Percentiles rank a stretch among this genome's conserved stretches.
Evolutionary conservation across 2,113 vertebrate species (phyloP).

Genomic region (Erythrolamprus reginae): DNA sequence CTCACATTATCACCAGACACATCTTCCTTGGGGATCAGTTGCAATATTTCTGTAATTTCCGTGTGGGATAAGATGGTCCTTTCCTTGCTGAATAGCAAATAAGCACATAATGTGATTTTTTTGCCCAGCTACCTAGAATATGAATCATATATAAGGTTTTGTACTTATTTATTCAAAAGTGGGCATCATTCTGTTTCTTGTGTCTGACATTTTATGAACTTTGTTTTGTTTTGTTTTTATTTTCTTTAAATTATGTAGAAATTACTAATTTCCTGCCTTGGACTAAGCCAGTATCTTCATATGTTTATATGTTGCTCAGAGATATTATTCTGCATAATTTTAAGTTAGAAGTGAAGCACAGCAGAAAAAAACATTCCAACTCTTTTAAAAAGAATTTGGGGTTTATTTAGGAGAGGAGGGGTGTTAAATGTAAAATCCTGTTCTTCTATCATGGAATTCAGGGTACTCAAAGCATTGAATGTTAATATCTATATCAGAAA

Average conservation of each 20-base stretch:
- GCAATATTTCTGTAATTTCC: not conserved
- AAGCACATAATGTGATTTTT: not conserved
- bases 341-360: not conserved
- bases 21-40: not conserved
- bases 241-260: not conserved
- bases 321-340: not conserved
- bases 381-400: not conserved
- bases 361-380: not conserved
- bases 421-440: not conserved
- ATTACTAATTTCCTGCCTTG: not conserved
- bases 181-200: not conserved
- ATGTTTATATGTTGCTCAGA: not conserved
- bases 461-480: not conserved
- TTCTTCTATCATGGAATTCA: not conserved
- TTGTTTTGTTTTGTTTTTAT: not conserved
- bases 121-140: not conserved
- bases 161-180: not conserved
- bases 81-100: not conserved
- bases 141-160: not conserved
- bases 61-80: not conserved
- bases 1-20: not conserved
- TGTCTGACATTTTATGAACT: not conserved
- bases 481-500: not conserved
- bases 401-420: not conserved
- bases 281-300: not conserved